Base-by-base conservation (phyloP, 2,113 vertebrate genomes). In the Pedetes capensis region DNA sequence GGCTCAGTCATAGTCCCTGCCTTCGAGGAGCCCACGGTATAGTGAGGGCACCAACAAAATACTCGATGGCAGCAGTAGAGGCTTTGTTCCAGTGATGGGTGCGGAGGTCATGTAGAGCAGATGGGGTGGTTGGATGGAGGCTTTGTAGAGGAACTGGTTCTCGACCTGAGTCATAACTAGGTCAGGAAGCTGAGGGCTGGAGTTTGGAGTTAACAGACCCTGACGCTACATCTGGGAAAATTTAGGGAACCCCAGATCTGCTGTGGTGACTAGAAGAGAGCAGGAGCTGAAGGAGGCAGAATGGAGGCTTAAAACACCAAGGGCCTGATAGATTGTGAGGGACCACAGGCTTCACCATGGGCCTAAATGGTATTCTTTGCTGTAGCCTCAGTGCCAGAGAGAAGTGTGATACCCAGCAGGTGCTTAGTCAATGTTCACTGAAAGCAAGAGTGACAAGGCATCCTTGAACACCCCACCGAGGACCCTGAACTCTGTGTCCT, bases 121-220 rank as follows among this genome's bases (percentile, higher is more conserved):
- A 29, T 22, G 11, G 47, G 51, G 2, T 22, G 39, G 17, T 49
- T 47, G 57, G 32, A 49, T 34, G 27, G 83, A 72, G 37, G 25
- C 37, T 85, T 81, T 55, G 76, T 81, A 75, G 71, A 95, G 81
- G 53, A 94, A 66, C 63, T 75, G 80, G 39, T 63, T 71, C 74
- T 89, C 91, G 89, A 17, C 27, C 69, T 66, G 51, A 88, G 34
- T 51, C 74, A 55, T 81, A 64, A 25, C 6, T 22, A 85, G 78
- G 80, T 29, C 86, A 44, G 55, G 66, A 74, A 57, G 27, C 63
- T 12, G 22, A 81, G 63, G 72, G 8, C 71, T 85, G 42, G 93
- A 37, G 39, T 93, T 69, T 85, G 4, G 53, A 32, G 61, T 72
- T 74, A 44, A 92, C 39, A 94, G 29, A 44, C 18, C 32, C 76